Evolutionary conservation across 2,113 vertebrate genomes (phyloP).

Genomic region (Danionella cerebrum): DNA sequence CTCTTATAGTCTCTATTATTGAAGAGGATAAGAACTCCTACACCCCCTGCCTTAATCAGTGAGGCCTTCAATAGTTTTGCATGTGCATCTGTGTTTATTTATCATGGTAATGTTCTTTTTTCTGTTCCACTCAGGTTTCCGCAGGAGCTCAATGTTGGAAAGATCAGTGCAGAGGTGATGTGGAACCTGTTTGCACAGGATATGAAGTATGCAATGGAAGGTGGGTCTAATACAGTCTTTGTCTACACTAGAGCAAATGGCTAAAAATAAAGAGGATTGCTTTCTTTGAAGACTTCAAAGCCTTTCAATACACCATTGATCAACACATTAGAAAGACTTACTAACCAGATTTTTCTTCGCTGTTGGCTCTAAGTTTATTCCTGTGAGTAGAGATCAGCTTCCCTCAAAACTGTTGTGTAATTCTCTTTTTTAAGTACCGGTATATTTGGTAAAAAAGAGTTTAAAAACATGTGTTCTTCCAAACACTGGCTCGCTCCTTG

Average conservation of each 20-base stretch:
- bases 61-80: constrained; percentile 45
- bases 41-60: constrained; percentile 97
- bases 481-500: too few relatives aligned
- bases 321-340: too few relatives aligned
- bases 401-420: too few relatives aligned
- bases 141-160: constrained; percentile 92
- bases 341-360: too few relatives aligned
- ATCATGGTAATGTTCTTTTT: not conserved
- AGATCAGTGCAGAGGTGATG: constrained; percentile 98
- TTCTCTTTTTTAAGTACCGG: too few relatives aligned
- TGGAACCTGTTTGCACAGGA: constrained; percentile 99
- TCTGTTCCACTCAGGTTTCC: constrained; percentile 70
- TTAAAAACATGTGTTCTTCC: too few relatives aligned
- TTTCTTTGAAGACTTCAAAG: not conserved
- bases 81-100: not conserved
- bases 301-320: too few relatives aligned
- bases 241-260: not conserved
- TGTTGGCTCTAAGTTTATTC: too few relatives aligned
- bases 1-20: constrained; percentile 95
- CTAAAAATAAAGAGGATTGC: too few relatives aligned
- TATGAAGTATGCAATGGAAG: constrained; percentile 99
- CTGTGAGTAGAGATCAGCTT: too few relatives aligned
- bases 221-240: constrained; percentile 59
- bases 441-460: too few relatives aligned
- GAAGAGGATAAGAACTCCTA: constrained; percentile 99